Evolutionary conservation across 2,888 invertebrate species (phyloP), one percentile per base, ranked within the genome.

Genomic region (Uropetala carovei): DNA sequence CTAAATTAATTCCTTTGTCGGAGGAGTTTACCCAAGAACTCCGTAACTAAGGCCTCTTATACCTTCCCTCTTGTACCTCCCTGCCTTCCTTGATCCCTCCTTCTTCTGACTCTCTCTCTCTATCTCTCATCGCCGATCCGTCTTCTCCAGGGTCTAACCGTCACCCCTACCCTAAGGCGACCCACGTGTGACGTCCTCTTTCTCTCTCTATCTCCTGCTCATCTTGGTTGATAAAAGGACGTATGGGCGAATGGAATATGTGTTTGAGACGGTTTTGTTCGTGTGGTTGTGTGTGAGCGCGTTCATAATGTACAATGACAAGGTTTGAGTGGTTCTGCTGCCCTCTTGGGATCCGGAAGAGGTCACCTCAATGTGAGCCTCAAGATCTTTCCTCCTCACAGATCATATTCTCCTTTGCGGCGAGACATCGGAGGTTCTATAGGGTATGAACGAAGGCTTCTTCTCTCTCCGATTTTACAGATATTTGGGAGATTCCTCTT

Each of bases 1-100:
- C 85, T 59, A 58, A 85, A 59, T 85, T 85, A 85, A 85, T 85
- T 85, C 59, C 85, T 59, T 85, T 85, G 58, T 58, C 58, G 59
- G 22, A 58, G 85, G 27, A 85, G 22, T 85, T 85, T 85, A n/a
- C 85, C 85, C 22, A 57, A 59, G 58, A 86, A 86, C n/a, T 56
- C 83, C 83, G 83, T 83, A 83, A 83, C 83, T 83, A 56, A 83
- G 56, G 83, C n/a, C 18, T n/a, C 56, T 16, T 18, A 83, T 14
- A 14, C 27, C 82, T 27, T 7, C 14, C 10, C 43, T 22, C 16
- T 82, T 10, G 9, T 30, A 16, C 83, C 57, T 10, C 43, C 43
- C 43, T 5, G 5, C 43, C 43, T 83, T 83, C 56, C 7, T n/a
- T 10, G 18, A 57, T 14, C 30, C 83, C 30, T 16, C 27, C 83